Evolutionary conservation across 2,797 vertebrate species (phyloP).

Genomic region (Craterocephalus amniculus): DNA sequence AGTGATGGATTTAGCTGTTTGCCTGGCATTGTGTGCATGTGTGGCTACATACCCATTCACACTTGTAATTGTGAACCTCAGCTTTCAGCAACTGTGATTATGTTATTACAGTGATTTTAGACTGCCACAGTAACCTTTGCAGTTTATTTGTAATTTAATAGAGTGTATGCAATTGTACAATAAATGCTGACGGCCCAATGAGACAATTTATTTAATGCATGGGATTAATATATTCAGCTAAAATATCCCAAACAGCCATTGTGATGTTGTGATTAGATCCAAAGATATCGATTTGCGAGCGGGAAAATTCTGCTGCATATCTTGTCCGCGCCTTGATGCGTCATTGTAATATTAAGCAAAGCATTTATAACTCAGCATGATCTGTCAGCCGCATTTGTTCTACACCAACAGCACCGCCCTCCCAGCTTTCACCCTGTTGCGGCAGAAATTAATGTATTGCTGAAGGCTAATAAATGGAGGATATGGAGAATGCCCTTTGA

Average conservation of each 20-base stretch:
- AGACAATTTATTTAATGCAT: neutral
- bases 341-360: conserved; percentile 14
- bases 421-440: conserved; percentile 45
- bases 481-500: conserved; percentile 78
- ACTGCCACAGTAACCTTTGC: neutral
- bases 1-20: conserved; percentile 19
- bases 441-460: conserved; percentile 69
- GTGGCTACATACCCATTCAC: neutral
- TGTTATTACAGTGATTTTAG: conserved; percentile 21
- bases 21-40: conserved; percentile 22
- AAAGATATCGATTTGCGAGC: neutral
- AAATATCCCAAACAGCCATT: neutral
- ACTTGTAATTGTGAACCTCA: neutral
- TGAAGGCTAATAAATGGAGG: conserved; percentile 81
- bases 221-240: neutral
- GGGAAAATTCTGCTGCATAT: conserved; percentile 8
- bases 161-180: neutral
- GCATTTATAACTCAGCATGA: conserved; percentile 35
- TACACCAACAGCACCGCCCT: conserved; percentile 35
- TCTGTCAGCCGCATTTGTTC: conserved; percentile 28
- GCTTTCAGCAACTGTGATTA: conserved; percentile 19
- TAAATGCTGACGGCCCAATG: neutral
- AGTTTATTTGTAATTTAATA: neutral
- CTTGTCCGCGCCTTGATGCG: neutral
- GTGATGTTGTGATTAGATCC: conserved; percentile 7